Evolutionary conservation across 2,888 invertebrate genomes (phyloP).

Genomic region (Phorcus lineatus): DNA sequence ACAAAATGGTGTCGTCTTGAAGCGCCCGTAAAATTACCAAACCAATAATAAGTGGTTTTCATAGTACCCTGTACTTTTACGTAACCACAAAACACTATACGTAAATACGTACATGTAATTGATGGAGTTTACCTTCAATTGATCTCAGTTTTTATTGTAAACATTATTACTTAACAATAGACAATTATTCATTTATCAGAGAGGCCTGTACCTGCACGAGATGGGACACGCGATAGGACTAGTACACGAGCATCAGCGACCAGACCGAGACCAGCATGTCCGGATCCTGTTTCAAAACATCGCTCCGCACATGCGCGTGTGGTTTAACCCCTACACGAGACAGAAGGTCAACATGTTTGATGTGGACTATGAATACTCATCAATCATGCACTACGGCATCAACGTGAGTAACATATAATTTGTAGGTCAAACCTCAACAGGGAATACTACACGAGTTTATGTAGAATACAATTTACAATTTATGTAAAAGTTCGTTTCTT

Average conservation of each 20-base stretch:
- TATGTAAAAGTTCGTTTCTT: too few relatives aligned
- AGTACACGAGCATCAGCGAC: constrained; percentile 70
- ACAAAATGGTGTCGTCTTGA: too few relatives aligned
- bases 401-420: constrained; percentile 52
- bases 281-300: constrained; percentile 61
- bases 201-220: constrained; percentile 70
- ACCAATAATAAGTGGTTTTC: too few relatives aligned
- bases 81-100: too few relatives aligned
- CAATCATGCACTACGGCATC: constrained; percentile 71
- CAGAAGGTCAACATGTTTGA: constrained; percentile 59
- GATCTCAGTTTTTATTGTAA: too few relatives aligned
- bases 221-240: constrained; percentile 69
- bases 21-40: too few relatives aligned
- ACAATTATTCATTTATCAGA: constrained; percentile 50
- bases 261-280: constrained; percentile 62
- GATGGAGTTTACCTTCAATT: too few relatives aligned
- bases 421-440: neutral
- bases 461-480: too few relatives aligned
- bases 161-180: too few relatives aligned
- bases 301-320: constrained; percentile 65
- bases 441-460: too few relatives aligned
- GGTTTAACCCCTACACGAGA: constrained; percentile 66
- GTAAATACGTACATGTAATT: too few relatives aligned
- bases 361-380: constrained; percentile 65
- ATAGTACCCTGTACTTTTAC: too few relatives aligned